A percentile compares a stretch with the other conserved stretches of the same genome.
Conservation (phyloP, 2,113 vertebrate genomes). For the Hiodon tergisus region DNA sequence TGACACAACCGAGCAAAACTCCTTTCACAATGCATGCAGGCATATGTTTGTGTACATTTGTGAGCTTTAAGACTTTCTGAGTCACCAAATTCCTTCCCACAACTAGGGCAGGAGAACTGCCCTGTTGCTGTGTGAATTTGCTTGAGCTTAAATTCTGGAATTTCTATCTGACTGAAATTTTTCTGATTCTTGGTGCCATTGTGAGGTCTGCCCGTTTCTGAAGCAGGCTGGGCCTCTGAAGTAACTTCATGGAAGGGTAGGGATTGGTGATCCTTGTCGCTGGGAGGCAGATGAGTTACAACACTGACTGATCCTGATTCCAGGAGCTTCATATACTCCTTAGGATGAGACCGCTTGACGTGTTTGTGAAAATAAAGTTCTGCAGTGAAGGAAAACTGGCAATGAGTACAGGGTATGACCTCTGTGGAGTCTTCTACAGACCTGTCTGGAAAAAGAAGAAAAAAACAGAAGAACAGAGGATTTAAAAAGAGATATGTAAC, state of each 20-base stretch:
- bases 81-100: not conserved
- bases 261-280: not conserved
- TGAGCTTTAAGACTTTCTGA: not conserved
- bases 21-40: constrained; percentile 37
- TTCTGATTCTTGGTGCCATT: not conserved
- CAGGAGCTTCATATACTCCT: not conserved
- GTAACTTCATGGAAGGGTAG: no score
- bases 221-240: not conserved
- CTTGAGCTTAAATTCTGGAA: not conserved
- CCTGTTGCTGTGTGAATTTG: not conserved
- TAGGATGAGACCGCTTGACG: constrained; percentile 18
- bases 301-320: not conserved
- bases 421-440: not conserved
- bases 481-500: not conserved
- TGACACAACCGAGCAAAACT: constrained; percentile 34
- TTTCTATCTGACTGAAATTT: not conserved
- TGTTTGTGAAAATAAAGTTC: constrained; percentile 15
- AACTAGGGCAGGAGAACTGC: not conserved
- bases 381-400: constrained; percentile 13
- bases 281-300: not conserved
- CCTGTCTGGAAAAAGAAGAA: not conserved
- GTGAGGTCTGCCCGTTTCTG: not conserved
- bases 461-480: not conserved
- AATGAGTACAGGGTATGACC: constrained; percentile 6
- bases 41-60: not conserved